phyloP scores from a whole-genome alignment of 2,113 vertebrate genomes.

The Triplophysa dalaica region DNA sequence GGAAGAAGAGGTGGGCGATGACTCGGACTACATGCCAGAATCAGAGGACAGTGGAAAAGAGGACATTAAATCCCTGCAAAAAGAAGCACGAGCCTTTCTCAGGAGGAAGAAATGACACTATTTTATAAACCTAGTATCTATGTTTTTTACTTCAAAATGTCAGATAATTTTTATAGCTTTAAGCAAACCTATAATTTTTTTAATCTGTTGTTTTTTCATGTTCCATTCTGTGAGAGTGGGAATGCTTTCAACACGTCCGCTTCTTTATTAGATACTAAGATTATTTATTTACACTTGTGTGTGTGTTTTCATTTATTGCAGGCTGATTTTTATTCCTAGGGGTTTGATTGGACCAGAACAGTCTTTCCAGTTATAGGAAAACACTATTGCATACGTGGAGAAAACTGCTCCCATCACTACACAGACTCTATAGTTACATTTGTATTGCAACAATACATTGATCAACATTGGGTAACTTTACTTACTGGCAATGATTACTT shows the following conservation, averaged over 20 bases:
- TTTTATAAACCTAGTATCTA: neutral
- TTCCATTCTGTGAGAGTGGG: neutral
- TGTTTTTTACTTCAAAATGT: neutral
- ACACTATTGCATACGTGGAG: too few relatives aligned
- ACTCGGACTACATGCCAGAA: slow-evolving; percentile 69
- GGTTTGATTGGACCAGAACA: neutral
- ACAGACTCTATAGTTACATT: too few relatives aligned
- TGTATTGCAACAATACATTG: too few relatives aligned
- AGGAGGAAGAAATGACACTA: slow-evolving; percentile 56
- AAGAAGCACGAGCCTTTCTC: slow-evolving; percentile 61
- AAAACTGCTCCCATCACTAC: too few relatives aligned
- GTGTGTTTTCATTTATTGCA: neutral
- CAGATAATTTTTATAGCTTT: neutral
- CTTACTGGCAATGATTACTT: too few relatives aligned
- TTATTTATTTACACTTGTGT: neutral
- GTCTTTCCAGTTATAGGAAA: neutral
- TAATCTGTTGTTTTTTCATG: neutral
- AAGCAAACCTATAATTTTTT: neutral
- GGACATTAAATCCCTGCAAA: slow-evolving; percentile 59
- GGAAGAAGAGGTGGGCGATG: slow-evolving; percentile 61
- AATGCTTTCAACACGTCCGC: neutral
- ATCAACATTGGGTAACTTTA: too few relatives aligned
- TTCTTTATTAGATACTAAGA: neutral
- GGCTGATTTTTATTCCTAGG: neutral
- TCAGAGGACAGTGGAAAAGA: slow-evolving; percentile 60